Conservation (phyloP, 2,888 invertebrate genomes). For the Lochmaea crataegi region DNA sequence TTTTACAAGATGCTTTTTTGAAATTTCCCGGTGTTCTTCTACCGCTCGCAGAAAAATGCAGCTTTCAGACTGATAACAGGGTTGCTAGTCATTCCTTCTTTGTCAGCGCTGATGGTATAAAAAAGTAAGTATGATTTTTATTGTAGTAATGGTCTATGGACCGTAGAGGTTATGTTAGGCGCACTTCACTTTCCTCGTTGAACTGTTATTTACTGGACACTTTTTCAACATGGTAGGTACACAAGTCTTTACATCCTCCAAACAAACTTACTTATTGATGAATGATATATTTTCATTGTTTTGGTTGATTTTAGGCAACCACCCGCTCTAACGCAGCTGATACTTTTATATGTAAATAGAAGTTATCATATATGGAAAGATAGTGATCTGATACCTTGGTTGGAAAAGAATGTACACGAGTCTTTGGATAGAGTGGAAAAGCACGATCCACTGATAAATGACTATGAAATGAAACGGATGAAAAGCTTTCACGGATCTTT, state of each 20-base stretch:
- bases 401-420: constrained; percentile 77
- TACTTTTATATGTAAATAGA: constrained; percentile 79
- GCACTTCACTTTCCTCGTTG: too few species aligned
- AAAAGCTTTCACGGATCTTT: constrained; percentile 71
- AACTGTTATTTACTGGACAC: too few species aligned
- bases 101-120: constrained; percentile 53
- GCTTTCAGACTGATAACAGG: constrained; percentile 75
- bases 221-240: too few species aligned
- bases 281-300: neutral
- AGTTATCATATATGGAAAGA: constrained; percentile 85
- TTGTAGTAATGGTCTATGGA: too few species aligned
- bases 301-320: constrained; percentile 68
- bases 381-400: constrained; percentile 77
- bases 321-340: constrained; percentile 75
- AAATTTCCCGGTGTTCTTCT: constrained; percentile 85
- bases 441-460: constrained; percentile 71
- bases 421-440: constrained; percentile 74
- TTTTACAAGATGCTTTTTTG: constrained; percentile 80
- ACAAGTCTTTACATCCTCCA: too few species aligned
- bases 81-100: constrained; percentile 71
- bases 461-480: constrained; percentile 72
- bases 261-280: too few species aligned
- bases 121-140: constrained; percentile 61
- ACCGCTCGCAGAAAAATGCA: constrained; percentile 80
- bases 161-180: too few species aligned